Evolutionary conservation across 2,113 vertebrate genomes (phyloP).

Genomic region (Atractosteus spatula): DNA sequence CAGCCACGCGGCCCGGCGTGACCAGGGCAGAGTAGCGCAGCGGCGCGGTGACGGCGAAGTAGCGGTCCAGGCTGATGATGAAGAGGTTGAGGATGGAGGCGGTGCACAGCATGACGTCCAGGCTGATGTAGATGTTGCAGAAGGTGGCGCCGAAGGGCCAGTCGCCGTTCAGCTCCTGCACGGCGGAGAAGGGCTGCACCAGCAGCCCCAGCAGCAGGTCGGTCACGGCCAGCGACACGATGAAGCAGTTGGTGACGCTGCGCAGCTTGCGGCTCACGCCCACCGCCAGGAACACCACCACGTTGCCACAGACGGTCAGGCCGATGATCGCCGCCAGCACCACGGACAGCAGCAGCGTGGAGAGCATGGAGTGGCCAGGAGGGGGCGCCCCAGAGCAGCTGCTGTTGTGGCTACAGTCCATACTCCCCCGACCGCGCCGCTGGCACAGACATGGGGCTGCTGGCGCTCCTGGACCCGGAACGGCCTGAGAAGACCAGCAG

Average conservation of each 20-base stretch:
- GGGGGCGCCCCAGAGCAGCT: background rate
- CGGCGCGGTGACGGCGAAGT: slow-evolving; percentile 83
- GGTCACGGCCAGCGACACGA: slow-evolving; percentile 85
- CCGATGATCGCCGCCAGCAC: slow-evolving; percentile 70
- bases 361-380: slow-evolving; percentile 40
- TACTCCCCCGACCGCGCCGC: background rate
- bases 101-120: slow-evolving; percentile 95
- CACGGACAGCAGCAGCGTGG: slow-evolving; percentile 58
- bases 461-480: no score
- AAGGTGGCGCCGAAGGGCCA: slow-evolving; percentile 78
- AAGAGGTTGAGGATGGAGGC: slow-evolving; percentile 95
- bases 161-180: slow-evolving; percentile 64
- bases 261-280: slow-evolving; percentile 79
- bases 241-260: slow-evolving; percentile 90
- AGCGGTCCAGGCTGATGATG: slow-evolving; percentile 91
- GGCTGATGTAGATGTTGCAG: slow-evolving; percentile 88
- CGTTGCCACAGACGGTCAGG: slow-evolving; percentile 81
- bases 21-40: slow-evolving; percentile 81
- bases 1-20: slow-evolving; percentile 66
- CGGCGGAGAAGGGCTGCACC: slow-evolving; percentile 90
- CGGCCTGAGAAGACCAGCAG: no score
- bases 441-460: no score
- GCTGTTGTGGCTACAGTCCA: background rate
- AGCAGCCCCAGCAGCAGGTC: slow-evolving; percentile 87
- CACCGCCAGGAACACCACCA: slow-evolving; percentile 88